phyloP scores from a whole-genome alignment of 2,113 vertebrate genomes.

The Phrynosoma blainvillii region DNA sequence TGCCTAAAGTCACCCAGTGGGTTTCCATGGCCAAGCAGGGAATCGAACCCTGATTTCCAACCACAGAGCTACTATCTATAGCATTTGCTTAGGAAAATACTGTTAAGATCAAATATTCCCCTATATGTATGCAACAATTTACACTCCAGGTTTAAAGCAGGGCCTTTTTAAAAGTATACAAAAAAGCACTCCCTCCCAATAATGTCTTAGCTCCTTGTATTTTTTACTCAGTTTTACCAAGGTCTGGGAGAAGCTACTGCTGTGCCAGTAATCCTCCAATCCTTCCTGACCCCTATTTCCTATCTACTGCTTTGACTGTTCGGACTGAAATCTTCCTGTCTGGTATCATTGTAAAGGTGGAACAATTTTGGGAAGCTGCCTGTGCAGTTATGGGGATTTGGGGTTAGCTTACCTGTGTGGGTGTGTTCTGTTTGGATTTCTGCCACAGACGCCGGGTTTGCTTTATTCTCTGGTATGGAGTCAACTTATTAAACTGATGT shows the following conservation, averaged over 20 bases:
- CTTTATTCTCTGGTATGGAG: neutral
- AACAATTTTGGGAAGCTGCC: neutral
- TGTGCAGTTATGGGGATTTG: no score
- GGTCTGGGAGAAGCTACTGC: neutral
- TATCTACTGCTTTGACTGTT: neutral
- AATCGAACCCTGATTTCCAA: no score
- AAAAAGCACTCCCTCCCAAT: neutral
- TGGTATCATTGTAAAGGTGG: neutral
- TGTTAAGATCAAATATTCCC: neutral
- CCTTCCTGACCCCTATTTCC: neutral
- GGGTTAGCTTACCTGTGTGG: no score
- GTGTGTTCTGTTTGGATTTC: neutral
- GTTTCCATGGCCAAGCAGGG: no score
- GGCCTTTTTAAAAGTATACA: neutral
- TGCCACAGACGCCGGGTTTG: neutral
- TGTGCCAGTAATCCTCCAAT: no score
- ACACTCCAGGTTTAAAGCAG: neutral
- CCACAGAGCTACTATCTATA: no score
- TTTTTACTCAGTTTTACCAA: neutral
- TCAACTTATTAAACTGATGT: slow-evolving; percentile 6
- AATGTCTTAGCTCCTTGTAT: no score
- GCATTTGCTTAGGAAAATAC: no score
- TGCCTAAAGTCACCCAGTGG: no score
- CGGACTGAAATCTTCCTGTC: neutral
- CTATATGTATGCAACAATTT: neutral